Base-by-base conservation (phyloP, 2,888 invertebrate genomes). In the Tetropium fuscum region DNA sequence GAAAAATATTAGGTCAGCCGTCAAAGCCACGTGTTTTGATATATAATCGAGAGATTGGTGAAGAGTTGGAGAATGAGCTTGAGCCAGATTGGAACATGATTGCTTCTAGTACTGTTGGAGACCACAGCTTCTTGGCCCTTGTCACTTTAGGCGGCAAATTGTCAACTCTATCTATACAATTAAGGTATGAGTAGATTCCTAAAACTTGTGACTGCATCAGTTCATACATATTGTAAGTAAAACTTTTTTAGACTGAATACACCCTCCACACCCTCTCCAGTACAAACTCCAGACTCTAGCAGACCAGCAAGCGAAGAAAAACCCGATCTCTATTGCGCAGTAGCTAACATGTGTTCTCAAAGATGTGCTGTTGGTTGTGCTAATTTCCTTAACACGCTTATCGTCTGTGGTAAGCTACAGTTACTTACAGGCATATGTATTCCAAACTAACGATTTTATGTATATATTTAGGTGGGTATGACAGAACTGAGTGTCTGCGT, bases 401-500 rank as follows among this genome's bases (percentile, higher is more conserved):
- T 94, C 66, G 93, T 91, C 58, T 92, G 92, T 82, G 94, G 93
- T 87, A 83, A 84, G 85, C 79, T 1, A 10, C 13, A n/a, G n/a
- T n/a, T n/a, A n/a, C n/a, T n/a, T n/a, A n/a, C n/a, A n/a, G n/a
- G n/a, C n/a, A n/a, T n/a, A n/a, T n/a, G n/a, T n/a, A n/a, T n/a
- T n/a, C n/a, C n/a, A n/a, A n/a, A n/a, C n/a, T n/a, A n/a, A n/a
- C n/a, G n/a, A n/a, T n/a, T n/a, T n/a, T n/a, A n/a, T n/a, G n/a
- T n/a, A n/a, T n/a, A n/a, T n/a, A 15, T n/a, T 30, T 71, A 87
- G 88, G 90, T 74, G 91, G 92, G 5, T 94, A 95, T 82, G 93
- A 94, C 82, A 86, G 94, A 66, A 91, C 91, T 34, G 92, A 94
- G 78, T 94, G 94, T 77, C 83, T 95, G 70, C 87, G 87, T 67